A percentile compares a stretch with the other conserved stretches of the same genome.
These are phyloP conservation scores for Myioborus melanocephalus DNA, from an alignment of 2,797 vertebrate genomes.

Conservation along the genomic window DNA sequence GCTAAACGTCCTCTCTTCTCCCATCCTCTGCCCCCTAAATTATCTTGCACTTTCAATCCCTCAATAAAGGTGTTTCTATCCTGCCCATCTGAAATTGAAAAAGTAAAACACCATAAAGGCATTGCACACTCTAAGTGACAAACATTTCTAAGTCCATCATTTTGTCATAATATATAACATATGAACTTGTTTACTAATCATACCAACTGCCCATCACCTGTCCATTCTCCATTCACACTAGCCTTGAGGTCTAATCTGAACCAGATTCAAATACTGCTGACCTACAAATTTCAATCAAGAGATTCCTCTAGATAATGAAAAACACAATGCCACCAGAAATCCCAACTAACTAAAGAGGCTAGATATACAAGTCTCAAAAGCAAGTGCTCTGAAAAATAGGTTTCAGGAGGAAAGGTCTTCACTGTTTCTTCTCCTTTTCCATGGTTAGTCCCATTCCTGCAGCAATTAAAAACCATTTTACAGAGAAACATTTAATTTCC, in stretches of 20 bases:
- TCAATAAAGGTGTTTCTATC: not conserved
- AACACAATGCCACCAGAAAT: not conserved
- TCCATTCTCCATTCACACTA: not conserved
- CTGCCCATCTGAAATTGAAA: not conserved
- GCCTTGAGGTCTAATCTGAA: not conserved
- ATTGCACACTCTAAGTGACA: not conserved
- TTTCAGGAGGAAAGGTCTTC: not conserved
- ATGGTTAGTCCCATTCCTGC: not conserved
- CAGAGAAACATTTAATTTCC: not conserved
- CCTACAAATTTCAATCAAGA: not conserved
- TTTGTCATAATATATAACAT: not conserved
- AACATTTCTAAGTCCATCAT: not conserved
- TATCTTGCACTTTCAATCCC: not conserved
- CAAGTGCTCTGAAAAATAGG: not conserved
- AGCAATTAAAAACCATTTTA: not conserved
- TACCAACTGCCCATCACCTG: not conserved
- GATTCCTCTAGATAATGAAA: not conserved
- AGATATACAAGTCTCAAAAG: not conserved
- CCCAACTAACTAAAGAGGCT: not conserved
- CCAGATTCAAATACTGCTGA: not conserved
- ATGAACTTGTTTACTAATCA: not conserved
- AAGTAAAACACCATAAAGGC: not conserved
- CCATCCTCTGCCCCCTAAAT: not conserved
- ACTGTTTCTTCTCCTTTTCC: not conserved
- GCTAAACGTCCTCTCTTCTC: not conserved